Evolutionary conservation across 1,140 invertebrate genomes (phyloP).

Genomic region (Drosophila mojavensis): DNA sequence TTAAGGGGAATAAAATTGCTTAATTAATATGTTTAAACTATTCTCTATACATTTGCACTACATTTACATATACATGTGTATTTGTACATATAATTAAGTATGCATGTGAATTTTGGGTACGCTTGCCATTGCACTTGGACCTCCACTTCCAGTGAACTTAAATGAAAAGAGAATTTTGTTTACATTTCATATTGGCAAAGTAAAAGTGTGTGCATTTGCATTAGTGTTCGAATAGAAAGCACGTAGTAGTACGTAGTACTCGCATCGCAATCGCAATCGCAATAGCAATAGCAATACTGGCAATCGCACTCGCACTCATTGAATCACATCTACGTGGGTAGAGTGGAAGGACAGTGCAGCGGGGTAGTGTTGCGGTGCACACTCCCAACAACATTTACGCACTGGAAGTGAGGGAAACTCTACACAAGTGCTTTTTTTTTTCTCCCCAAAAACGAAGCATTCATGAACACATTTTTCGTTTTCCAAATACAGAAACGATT

Average conservation of each 20-base stretch:
- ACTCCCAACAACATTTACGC: constrained; percentile 68
- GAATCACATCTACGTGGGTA: constrained; percentile 21
- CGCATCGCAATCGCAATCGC: constrained; percentile 1
- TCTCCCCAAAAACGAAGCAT: constrained; percentile 61
- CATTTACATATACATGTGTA: not conserved
- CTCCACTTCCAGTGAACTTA: constrained; percentile 32
- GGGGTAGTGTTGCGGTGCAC: constrained; percentile 18
- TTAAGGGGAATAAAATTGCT: not conserved
- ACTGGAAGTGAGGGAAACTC: constrained; percentile 75
- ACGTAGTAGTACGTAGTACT: constrained; percentile 13
- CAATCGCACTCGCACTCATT: constrained; percentile 19
- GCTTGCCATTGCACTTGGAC: constrained; percentile 52
- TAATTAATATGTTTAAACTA: not conserved
- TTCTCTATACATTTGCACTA: not conserved
- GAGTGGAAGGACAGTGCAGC: constrained; percentile 6
- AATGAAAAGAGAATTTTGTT: constrained; percentile 55
- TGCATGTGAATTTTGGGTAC: not conserved
- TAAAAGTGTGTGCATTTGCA: constrained; percentile 15
- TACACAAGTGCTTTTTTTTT: constrained; percentile 54
- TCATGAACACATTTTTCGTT: constrained; percentile 57
- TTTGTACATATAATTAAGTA: too few species aligned
- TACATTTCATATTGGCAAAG: constrained; percentile 54
- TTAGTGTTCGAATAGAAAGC: constrained; percentile 26
- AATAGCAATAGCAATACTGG: too few species aligned
- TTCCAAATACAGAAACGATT: constrained; percentile 83